Percentiles rank a stretch among this genome's conserved stretches.
phyloP scores from a whole-genome alignment of 2,113 vertebrate species.

The Lichenostomus cassidix region DNA sequence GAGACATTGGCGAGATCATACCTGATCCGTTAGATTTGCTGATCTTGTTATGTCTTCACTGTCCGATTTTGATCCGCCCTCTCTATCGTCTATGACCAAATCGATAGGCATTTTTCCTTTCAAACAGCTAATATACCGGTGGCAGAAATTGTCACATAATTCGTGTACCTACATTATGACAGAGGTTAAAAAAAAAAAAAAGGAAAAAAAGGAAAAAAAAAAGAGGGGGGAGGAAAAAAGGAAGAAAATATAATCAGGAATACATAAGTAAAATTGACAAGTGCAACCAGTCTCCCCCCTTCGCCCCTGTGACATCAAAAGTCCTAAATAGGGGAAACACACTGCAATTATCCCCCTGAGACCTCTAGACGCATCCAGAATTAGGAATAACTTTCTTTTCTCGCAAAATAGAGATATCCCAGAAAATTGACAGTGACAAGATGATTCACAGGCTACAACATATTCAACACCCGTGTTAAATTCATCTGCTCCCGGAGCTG shows the following conservation, averaged over 20 bases:
- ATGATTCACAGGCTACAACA: slow-evolving; percentile 91
- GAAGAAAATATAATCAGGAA: slow-evolving; percentile 77
- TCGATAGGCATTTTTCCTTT: slow-evolving; percentile 99
- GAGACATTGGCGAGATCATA: slow-evolving; percentile 72
- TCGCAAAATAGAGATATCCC: slow-evolving; percentile 97
- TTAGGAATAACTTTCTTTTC: slow-evolving; percentile 85
- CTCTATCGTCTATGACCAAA: slow-evolving; percentile 99
- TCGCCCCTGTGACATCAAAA: slow-evolving; percentile 76
- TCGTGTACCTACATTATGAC: slow-evolving; percentile 90
- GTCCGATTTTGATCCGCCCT: slow-evolving; percentile 98
- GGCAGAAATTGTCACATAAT: slow-evolving; percentile 99
- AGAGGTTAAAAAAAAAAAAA: slow-evolving; percentile 35
- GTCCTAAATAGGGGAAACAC: slow-evolving; percentile 78
- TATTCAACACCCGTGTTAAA: slow-evolving; percentile 96
- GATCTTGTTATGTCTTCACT: slow-evolving; percentile 98
- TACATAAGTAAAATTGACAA: slow-evolving; percentile 82
- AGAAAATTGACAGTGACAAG: slow-evolving; percentile 98
- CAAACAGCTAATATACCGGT: slow-evolving; percentile 99
- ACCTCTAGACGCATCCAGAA: slow-evolving; percentile 77
- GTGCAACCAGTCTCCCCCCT: slow-evolving; percentile 73
- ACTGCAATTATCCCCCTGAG: slow-evolving; percentile 80
- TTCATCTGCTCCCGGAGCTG: slow-evolving; percentile 89
- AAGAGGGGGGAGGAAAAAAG: neutral
- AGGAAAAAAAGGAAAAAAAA: fast-evolving
- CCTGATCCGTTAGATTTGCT: slow-evolving; percentile 95